These are phyloP conservation scores for Taxidea taxus DNA, from an alignment of 2,113 vertebrate genomes.

Conservation along the genomic window DNA sequence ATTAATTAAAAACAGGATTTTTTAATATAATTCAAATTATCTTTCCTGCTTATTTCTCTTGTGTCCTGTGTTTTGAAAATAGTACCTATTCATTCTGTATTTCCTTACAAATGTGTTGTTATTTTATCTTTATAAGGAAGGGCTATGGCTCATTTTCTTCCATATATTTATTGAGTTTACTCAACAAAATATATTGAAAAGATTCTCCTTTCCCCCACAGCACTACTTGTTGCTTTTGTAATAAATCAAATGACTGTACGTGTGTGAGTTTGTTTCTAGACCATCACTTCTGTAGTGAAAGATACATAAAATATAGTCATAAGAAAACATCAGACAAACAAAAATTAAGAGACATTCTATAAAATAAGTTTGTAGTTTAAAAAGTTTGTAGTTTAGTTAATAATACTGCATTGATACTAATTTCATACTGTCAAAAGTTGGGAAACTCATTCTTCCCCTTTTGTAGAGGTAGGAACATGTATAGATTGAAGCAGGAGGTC, in stretches of 20 bases:
- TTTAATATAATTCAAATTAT: neutral
- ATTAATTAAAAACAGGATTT: neutral
- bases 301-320: neutral
- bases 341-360: neutral
- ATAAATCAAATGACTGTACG: neutral
- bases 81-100: too few species aligned
- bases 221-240: neutral
- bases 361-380: neutral
- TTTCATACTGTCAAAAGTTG: neutral
- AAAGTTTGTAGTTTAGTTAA: too few species aligned
- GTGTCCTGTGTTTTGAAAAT: neutral
- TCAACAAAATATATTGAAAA: neutral
- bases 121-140: conserved; percentile 7
- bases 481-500: neutral
- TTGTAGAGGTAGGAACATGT: neutral
- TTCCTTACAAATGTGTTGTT: neutral
- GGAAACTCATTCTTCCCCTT: neutral
- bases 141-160: neutral
- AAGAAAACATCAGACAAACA: neutral
- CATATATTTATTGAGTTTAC: neutral
- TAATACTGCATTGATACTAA: neutral
- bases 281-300: neutral
- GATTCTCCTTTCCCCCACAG: neutral
- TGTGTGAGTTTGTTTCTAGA: neutral
- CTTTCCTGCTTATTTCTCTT: neutral